These are phyloP conservation scores for Neofelis nebulosa DNA, from an alignment of 2,113 vertebrate genomes.

Conservation along the genomic window DNA sequence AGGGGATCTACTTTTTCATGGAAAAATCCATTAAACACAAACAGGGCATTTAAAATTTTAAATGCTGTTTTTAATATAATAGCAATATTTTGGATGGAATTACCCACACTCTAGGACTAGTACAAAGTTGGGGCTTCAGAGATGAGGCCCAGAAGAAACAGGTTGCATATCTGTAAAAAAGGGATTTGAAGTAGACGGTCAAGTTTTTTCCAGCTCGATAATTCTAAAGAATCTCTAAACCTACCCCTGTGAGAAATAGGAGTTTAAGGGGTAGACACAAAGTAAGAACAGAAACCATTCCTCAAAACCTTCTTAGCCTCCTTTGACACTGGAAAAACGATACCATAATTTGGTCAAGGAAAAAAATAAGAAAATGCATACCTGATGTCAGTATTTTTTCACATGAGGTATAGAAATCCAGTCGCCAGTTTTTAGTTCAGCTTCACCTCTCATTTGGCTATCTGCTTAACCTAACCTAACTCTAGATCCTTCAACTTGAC, in stretches of 20 bases:
- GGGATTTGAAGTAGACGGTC: neutral
- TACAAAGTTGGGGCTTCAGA: neutral
- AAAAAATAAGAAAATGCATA: neutral
- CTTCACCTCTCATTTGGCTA: neutral
- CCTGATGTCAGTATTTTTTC: neutral
- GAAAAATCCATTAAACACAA: neutral
- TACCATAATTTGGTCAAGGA: neutral
- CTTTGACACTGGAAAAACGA: neutral
- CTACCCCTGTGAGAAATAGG: neutral
- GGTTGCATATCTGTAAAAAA: neutral
- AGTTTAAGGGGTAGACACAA: neutral
- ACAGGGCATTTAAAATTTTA: neutral
- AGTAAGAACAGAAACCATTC: neutral
- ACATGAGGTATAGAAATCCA: neutral
- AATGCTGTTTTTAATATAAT: constrained; percentile 8
- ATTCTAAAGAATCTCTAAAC: neutral
- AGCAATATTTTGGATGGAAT: constrained; percentile 16
- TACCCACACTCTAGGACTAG: neutral
- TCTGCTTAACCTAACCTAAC: neutral
- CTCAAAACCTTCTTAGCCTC: neutral
- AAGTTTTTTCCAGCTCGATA: neutral
- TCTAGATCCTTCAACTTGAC: neutral
- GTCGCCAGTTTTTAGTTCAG: neutral
- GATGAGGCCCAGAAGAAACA: neutral
- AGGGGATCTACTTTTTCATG: neutral